These are phyloP conservation scores for Trichacis sp. DNA, from an alignment of 2,888 invertebrate genomes.

Conservation along the genomic window DNA sequence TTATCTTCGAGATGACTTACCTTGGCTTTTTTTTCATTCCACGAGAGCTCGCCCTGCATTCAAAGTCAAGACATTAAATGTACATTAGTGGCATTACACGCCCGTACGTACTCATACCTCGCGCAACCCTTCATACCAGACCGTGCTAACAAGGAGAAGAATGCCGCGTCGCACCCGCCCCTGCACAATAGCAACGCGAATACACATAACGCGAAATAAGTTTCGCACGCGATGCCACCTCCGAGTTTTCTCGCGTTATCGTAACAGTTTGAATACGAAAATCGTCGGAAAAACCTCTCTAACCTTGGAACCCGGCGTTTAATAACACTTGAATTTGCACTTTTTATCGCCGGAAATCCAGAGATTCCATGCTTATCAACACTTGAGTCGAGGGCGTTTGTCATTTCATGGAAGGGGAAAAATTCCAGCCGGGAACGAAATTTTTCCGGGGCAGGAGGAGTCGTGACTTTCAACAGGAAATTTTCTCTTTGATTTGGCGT, in stretches of 20 bases:
- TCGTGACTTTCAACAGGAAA: too few relatives aligned
- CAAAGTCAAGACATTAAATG: slow-evolving; percentile 67
- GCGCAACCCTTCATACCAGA: slow-evolving; percentile 37
- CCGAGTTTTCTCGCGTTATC: slow-evolving; percentile 35
- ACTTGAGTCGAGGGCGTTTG: neutral
- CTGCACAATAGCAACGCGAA: slow-evolving; percentile 32
- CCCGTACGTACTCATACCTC: slow-evolving; percentile 39
- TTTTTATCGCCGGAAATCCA: neutral
- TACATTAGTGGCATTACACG: slow-evolving; percentile 58
- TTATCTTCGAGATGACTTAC: slow-evolving; percentile 32
- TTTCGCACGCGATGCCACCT: slow-evolving; percentile 38
- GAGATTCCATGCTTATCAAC: neutral
- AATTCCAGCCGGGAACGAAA: neutral
- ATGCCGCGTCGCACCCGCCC: slow-evolving; percentile 37
- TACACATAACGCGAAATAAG: slow-evolving; percentile 42
- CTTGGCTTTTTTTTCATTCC: slow-evolving; percentile 40
- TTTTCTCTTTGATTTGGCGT: too few relatives aligned
- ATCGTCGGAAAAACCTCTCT: slow-evolving; percentile 36
- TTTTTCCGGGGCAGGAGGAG: too few relatives aligned
- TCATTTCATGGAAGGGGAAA: neutral
- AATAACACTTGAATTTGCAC: slow-evolving; percentile 15
- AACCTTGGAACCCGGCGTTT: slow-evolving; percentile 35
- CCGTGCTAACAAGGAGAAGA: slow-evolving; percentile 40
- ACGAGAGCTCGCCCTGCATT: slow-evolving; percentile 52
- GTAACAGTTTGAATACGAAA: slow-evolving; percentile 30